These are phyloP conservation scores for Oceanodroma tethys DNA, from an alignment of 2,113 vertebrate species.

Conservation along the genomic window DNA sequence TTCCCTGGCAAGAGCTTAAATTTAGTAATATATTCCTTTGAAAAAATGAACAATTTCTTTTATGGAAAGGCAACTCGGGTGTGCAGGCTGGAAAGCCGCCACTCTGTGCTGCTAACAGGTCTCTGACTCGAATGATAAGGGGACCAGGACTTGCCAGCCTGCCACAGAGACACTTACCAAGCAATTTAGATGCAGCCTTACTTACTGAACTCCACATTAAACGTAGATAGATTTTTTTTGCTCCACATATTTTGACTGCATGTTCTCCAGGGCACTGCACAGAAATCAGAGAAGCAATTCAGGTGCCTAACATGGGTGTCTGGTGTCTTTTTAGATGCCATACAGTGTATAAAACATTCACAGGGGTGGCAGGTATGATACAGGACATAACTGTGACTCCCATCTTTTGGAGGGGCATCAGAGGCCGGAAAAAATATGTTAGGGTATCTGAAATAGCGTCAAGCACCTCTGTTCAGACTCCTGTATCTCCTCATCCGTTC, in stretches of 20 bases:
- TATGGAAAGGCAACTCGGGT: not conserved
- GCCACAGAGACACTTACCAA: not conserved
- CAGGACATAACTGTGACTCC: not conserved
- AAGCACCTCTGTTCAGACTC: not conserved
- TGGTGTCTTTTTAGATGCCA: not conserved
- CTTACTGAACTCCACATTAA: conserved; percentile 28
- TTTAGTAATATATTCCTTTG: not conserved
- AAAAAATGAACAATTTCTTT: conserved; percentile 8
- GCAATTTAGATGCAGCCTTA: conserved; percentile 41
- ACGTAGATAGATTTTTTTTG: conserved; percentile 30
- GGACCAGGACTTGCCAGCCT: not conserved
- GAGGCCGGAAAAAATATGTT: not conserved
- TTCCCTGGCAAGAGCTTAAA: not conserved
- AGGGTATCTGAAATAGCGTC: not conserved
- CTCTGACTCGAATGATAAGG: conserved; percentile 41
- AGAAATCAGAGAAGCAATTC: not conserved
- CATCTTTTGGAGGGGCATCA: not conserved
- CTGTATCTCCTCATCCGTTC: not conserved
- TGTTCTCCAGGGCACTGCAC: not conserved
- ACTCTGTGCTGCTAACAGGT: not conserved
- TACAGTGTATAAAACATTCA: not conserved
- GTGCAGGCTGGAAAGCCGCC: not conserved
- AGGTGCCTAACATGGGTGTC: not conserved
- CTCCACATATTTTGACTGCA: conserved; percentile 27
- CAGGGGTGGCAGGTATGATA: not conserved